Percentiles rank a stretch among this genome's conserved stretches.
These are phyloP conservation scores for Rhingia campestris DNA, from an alignment of 2,888 invertebrate species.

Conservation along the genomic window DNA sequence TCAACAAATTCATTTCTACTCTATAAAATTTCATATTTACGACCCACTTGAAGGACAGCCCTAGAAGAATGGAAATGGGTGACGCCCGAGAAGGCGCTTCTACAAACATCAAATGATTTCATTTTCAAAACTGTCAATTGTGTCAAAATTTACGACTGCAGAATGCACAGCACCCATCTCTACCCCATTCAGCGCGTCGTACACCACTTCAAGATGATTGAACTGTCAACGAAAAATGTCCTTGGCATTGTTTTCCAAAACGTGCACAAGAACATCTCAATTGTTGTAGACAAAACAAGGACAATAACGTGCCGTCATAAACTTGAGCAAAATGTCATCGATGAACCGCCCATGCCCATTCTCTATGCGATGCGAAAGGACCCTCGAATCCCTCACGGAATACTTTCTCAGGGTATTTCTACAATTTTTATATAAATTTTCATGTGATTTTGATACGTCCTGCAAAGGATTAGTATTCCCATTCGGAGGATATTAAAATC, in stretches of 20 bases:
- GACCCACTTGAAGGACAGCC: conserved; percentile 1
- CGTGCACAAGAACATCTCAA: conserved; percentile 23
- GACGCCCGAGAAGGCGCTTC: conserved; percentile 26
- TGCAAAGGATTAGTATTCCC: conserved; percentile 24
- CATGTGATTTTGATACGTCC: conserved; percentile 20
- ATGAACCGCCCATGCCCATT: conserved; percentile 9
- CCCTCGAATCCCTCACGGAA: not conserved
- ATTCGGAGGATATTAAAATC: conserved; percentile 13
- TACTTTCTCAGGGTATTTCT: conserved; percentile 21
- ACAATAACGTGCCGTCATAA: conserved; percentile 48
- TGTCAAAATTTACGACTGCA: conserved; percentile 46
- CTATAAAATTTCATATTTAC: conserved; percentile 33
- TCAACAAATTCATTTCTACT: conserved; percentile 12
- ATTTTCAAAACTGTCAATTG: conserved; percentile 35
- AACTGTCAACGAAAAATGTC: conserved; percentile 43
- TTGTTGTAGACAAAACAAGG: conserved; percentile 22
- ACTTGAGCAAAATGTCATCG: conserved; percentile 43
- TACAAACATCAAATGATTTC: conserved; percentile 22
- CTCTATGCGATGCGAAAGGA: not conserved
- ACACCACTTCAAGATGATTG: conserved; percentile 27
- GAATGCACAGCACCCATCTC: not conserved
- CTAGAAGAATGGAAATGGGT: not conserved
- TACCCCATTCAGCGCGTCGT: conserved; percentile 9
- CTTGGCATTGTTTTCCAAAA: conserved; percentile 26
- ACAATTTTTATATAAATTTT: conserved; percentile 6